Base-by-base conservation (phyloP, 1,140 invertebrate species). In the Drosophila murphyi region DNA sequence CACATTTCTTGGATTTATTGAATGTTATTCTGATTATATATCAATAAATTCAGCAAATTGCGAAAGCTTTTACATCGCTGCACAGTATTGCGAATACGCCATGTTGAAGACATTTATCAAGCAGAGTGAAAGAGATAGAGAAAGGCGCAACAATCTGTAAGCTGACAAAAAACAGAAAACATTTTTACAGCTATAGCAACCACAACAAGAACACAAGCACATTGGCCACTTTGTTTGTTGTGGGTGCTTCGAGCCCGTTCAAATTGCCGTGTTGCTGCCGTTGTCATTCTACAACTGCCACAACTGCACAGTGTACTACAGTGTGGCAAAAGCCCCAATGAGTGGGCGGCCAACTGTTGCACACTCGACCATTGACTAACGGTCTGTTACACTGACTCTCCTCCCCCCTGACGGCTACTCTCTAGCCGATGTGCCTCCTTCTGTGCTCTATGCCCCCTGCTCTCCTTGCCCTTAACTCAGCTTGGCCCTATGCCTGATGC, bases 301-400 rank as follows among this genome's bases (percentile, higher is more conserved):
- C 39, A 10, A 39, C 39, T 41, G 54, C 34, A 41, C 8, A 41
- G 8, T 48, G 12, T 48, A 29, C 35, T 39, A 70, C 41, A 47
- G 39, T 43, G 52, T 37, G 29, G 12, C 54, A 62, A 61, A 70
- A 62, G 4, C 20, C 45, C 31, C 55, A 45, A 54, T 48, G 55
- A 60, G 37, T 72, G 47, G 50, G 20, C 60, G 48, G 54, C 61
- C 61, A 76, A 72, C 73, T 76, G 73, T 76, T 76, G 73, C 73
- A 57, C 45, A 5, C 4, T 35, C 39, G 56, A 12, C 60, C 72
- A 71, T 70, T 76, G 67, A 75, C 67, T 63, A 63, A 75, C 65
- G 10, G 43, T 56, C 65, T 71, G 59, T 47, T 67, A 50, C 55
- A 57, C 60, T 76, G 73, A 76, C 60, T 68, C 39, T 43, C 7